Evolutionary conservation across 2,888 invertebrate genomes (phyloP), one percentile per base, ranked within the genome.

Genomic region (Tinea trinotella): DNA sequence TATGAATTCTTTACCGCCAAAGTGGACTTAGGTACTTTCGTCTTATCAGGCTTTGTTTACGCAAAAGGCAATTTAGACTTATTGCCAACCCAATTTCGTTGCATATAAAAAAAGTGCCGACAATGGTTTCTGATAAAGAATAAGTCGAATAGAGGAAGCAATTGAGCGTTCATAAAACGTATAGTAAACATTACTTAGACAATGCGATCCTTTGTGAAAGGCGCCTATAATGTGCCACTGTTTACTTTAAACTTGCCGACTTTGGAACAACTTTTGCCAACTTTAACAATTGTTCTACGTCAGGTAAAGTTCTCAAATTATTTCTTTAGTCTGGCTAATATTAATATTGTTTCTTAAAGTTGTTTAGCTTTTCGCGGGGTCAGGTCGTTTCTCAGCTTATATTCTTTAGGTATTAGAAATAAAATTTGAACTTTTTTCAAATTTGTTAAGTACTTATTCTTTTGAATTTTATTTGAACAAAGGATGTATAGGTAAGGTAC

Each of bases 171-270:
- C 48, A 48, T 48, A 48, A 48, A 48, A 9, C 7, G 40, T 40
- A 40, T 30, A 3, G 13, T 18, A 18, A 48, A 48, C 12, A 48
- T 48, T 12, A 12, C 17, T 48, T 48, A 18, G 48, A 19, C 48
- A 48, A 48, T 19, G 19, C 3, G n/a, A 48, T 20, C 20, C 48
- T 19, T 48, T 48, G 48, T 48, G 2, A 20, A 72, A 67, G 69
- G 66, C 68, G 68, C 67, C 66, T 70, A 17, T 48, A 64, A 67
- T 54, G 62, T 76, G 82, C 83, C 78, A 81, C 83, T 64, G 82
- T 74, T 68, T 60, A 53, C 62, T 72, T 74, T 73, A 63, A 67
- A 60, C n/a, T 59, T 30, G 64, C 78, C 76, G 76, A 61, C 62
- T 24, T 30, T n/a, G 30, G 30, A 30, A 7, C 3, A 10, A 7